These are phyloP conservation scores for Nannoperca australis DNA, from an alignment of 2,797 vertebrate species.

Conservation along the genomic window DNA sequence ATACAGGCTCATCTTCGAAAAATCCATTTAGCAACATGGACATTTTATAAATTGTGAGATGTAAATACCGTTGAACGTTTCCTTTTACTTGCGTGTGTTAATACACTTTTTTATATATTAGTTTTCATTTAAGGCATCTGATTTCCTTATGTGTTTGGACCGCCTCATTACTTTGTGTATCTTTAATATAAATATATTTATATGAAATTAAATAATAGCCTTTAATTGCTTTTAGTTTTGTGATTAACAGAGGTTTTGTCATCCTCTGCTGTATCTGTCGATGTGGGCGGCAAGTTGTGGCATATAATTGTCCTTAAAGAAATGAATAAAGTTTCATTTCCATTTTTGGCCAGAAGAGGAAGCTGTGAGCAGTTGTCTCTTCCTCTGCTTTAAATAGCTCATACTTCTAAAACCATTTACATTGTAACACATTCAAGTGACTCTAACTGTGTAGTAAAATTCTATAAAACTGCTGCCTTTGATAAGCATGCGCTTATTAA, in stretches of 20 bases:
- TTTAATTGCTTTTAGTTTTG: not conserved
- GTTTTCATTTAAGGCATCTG: not conserved
- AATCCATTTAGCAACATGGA: not conserved
- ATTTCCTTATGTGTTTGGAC: not conserved
- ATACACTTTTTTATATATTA: not conserved
- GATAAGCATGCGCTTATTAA: not conserved
- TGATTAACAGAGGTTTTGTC: not conserved
- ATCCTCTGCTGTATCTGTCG: not conserved
- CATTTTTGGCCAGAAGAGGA: slow-evolving; percentile 54
- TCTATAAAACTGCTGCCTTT: not conserved
- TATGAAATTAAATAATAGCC: no score
- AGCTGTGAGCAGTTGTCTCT: slow-evolving; percentile 8
- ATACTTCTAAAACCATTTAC: not conserved
- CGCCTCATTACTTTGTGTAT: not conserved
- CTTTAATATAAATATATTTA: no score
- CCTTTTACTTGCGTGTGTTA: not conserved
- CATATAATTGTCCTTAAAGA: not conserved
- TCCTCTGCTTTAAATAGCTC: not conserved
- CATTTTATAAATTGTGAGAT: not conserved
- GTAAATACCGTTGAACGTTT: not conserved
- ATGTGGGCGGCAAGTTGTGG: not conserved
- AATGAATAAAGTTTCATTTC: not conserved
- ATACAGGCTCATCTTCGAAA: not conserved
- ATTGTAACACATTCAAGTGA: not conserved
- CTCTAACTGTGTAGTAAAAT: not conserved